phyloP scores from a whole-genome alignment of 2,113 vertebrate genomes.

The Prunella himalayana region DNA sequence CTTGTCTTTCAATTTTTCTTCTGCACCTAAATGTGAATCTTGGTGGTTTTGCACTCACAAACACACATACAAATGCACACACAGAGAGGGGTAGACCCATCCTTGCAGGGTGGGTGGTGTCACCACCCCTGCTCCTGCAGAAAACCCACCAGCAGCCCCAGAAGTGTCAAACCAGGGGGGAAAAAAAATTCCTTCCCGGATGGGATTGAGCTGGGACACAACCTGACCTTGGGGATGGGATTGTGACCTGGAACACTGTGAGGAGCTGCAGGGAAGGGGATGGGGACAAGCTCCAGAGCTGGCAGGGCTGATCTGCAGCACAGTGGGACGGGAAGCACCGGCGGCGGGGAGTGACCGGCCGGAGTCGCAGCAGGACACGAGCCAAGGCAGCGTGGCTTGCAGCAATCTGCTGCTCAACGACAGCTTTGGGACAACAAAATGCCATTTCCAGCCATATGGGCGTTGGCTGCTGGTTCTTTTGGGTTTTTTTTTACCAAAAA shows the following conservation, averaged over 20 bases:
- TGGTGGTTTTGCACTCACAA: too few species aligned
- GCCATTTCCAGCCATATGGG: neutral
- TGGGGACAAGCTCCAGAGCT: neutral
- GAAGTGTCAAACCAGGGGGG: neutral
- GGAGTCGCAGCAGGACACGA: neutral
- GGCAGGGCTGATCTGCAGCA: neutral
- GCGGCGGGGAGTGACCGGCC: neutral
- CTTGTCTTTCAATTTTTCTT: too few species aligned
- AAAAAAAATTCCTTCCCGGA: neutral
- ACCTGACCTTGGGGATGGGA: neutral
- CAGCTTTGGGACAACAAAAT: neutral
- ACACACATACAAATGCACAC: too few species aligned
- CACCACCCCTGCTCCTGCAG: neutral
- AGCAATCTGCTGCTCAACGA: neutral
- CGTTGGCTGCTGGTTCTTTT: neutral
- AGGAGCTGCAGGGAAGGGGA: neutral
- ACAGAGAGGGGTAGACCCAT: too few species aligned
- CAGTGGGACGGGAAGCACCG: neutral
- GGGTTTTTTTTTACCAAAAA: neutral
- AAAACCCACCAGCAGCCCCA: neutral
- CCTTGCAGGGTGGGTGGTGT: accelerated
- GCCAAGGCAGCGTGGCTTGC: neutral
- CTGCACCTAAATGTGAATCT: too few species aligned
- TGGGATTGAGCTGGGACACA: neutral
- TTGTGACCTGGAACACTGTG: accelerated